Evolutionary conservation across 2,113 vertebrate genomes (phyloP).

Genomic region (Edolisoma coerulescens): DNA sequence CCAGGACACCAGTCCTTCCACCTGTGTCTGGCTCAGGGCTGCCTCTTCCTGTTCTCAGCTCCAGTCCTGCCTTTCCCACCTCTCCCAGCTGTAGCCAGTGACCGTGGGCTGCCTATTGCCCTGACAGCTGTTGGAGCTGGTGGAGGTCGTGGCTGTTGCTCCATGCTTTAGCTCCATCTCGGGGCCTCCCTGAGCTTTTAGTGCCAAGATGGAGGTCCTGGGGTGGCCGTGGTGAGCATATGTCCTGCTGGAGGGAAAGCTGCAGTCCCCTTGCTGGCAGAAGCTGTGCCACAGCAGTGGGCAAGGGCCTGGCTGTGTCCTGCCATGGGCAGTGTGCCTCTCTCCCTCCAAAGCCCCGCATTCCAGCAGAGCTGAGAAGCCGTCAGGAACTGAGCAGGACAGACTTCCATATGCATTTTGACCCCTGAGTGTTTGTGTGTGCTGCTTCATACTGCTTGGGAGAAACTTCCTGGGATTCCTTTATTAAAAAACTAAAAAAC

Average conservation of each 20-base stretch:
- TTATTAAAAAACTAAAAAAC: not conserved
- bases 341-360: not conserved
- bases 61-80: not conserved
- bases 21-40: not conserved
- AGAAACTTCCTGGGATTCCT: not conserved
- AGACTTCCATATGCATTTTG: not conserved
- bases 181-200: rapidly evolving
- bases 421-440: rapidly evolving
- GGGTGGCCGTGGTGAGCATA: rapidly evolving
- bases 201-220: not conserved
- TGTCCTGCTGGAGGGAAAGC: not conserved
- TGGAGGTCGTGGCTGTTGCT: not conserved
- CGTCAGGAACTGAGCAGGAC: not conserved
- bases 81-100: not conserved
- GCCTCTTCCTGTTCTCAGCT: not conserved
- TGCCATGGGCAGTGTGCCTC: rapidly evolving
- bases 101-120: rapidly evolving
- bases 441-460: not conserved
- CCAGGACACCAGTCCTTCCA: not conserved
- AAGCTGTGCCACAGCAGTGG: not conserved
- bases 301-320: not conserved
- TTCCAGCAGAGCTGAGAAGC: rapidly evolving
- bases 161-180: rapidly evolving
- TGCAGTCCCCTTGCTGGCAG: not conserved
- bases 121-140: not conserved